Base-by-base conservation (phyloP, 1,140 invertebrate genomes). In the Amphibalanus amphitrite region DNA sequence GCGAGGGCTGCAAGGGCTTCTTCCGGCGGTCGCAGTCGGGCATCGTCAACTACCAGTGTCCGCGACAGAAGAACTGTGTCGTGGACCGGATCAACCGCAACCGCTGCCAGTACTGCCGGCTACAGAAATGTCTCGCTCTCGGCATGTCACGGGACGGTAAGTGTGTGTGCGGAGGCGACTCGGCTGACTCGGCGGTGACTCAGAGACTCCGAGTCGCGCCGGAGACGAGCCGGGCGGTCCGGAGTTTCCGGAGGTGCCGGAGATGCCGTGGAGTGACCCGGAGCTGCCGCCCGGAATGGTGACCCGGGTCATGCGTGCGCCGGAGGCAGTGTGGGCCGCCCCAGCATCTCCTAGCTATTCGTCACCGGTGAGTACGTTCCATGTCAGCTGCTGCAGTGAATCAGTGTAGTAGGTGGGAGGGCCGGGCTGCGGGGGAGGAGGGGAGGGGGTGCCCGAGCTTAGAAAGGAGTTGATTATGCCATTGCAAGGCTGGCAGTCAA, bases 141-240 rank as follows among this genome's bases (percentile, higher is more conserved):
- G 97, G 97, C 78, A 99, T 99, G 97, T 97, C 94, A 80, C 88
- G 95, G 84, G 97, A 99, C 87, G 97, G 95, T 97, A 82, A 89
- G 88, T 84, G 6, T 13, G 47, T 59, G 47, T 13, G 47, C 47
- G 47, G 10, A 20, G 13, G 47, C 20, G 47, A 8, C 47, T 23
- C 13, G 47, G 47, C 47, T 8, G 1, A 17, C 13, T 20, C 10
- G 20, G 1, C 13, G 13, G 47, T 20, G 47, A 13, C 13, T 59
- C 33, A 15, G 38, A 17, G 17, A 8, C 38, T 6, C 38, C 47
- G 47, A 59, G 47, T 8, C 47, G 47, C 47, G 20, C 17, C 47
- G 47, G 47, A 8, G 47, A 23, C 47, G 6, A 6, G 47, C 10
- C 6, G 1, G 17, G 47, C 17, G 13, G 6, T 20, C 23, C 47